Base-by-base conservation (phyloP, 1,140 invertebrate species). In the Micrasema longulum region DNA sequence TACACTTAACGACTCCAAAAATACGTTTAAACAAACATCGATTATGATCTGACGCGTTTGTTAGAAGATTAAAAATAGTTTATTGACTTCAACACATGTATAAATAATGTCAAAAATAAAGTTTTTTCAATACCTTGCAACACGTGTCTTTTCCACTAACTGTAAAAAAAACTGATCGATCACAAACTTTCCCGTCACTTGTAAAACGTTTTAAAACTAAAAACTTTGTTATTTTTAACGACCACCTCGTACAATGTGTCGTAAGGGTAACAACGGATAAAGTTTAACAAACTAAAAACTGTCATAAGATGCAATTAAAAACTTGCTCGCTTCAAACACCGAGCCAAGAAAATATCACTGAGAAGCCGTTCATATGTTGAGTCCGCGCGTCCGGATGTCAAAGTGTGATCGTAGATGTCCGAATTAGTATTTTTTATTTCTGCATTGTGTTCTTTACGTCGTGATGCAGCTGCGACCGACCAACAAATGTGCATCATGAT, bases 401-500 rank as follows among this genome's bases (percentile, higher is more conserved):
- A 31, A 4, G 2, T 31, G 26, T 4, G 26, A 4, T 4, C 26
- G 26, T 31, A 31, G 26, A 31, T 31, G 26, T 31, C 26, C 7
- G 2, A 31, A 31, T 4, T 31, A 2, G 26, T 31, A 31, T 31
- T 31, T 31, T 31, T 41, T 41, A 31, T 60, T 38, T 41, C 36
- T 20, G 55, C 35, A 60, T 60, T 60, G 55, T 60, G 35, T 60
- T 12, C 35, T 9, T 14, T 5, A 16, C 55, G 55, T 41, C 14
- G 23, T 20, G 63, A 38, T 68, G 65, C 65, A 68, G 36, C 22
- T 3, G 50, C 11, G 48, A 43, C 65, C 38, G 38, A 22, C 48
- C 16, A 9, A 12, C 50, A 5, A 68, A 43, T 68, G 65, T 68
- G 65, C 65, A 68, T 67, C 31, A 53, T 7, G 43, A 38, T 53